Evolutionary conservation across 2,888 invertebrate species (phyloP).

Genomic region (Helleia helle): DNA sequence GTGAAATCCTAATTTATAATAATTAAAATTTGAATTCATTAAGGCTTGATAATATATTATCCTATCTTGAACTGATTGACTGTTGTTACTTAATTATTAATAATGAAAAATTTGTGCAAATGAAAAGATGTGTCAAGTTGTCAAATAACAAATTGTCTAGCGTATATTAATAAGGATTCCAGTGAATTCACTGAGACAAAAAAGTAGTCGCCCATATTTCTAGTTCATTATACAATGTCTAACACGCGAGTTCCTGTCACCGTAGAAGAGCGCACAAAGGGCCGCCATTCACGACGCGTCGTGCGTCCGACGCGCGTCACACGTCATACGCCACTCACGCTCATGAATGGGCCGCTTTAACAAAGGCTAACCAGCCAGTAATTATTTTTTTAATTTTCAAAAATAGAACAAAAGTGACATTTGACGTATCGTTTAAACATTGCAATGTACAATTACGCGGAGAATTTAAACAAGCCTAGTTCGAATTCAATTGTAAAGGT

Average conservation of each 20-base stretch:
- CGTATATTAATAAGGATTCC: constrained; percentile 2
- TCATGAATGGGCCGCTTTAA: constrained; percentile 16
- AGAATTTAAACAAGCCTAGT: neutral
- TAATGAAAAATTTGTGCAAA: neutral
- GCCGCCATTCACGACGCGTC: constrained; percentile 24
- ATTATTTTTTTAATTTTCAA: constrained; percentile 18
- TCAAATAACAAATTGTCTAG: neutral
- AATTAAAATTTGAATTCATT: too few species aligned
- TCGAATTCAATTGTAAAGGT: neutral
- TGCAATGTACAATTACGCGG: neutral
- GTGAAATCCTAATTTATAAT: too few species aligned
- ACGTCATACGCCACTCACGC: constrained; percentile 21
- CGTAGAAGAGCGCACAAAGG: constrained; percentile 20
- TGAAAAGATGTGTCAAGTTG: neutral
- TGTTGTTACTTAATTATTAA: neutral
- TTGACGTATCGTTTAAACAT: constrained; percentile 10
- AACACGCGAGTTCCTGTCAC: constrained; percentile 26
- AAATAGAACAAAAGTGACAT: constrained; percentile 8
- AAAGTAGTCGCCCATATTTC: constrained; percentile 17
- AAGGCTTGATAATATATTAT: too few species aligned
- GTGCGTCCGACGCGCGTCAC: constrained; percentile 24
- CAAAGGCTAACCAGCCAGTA: constrained; percentile 16
- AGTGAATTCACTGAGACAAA: constrained; percentile 13
- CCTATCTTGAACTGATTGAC: neutral
- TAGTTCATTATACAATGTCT: constrained; percentile 20